Base-by-base conservation (phyloP, 1,140 invertebrate genomes). In the Anastrepha ludens region DNA sequence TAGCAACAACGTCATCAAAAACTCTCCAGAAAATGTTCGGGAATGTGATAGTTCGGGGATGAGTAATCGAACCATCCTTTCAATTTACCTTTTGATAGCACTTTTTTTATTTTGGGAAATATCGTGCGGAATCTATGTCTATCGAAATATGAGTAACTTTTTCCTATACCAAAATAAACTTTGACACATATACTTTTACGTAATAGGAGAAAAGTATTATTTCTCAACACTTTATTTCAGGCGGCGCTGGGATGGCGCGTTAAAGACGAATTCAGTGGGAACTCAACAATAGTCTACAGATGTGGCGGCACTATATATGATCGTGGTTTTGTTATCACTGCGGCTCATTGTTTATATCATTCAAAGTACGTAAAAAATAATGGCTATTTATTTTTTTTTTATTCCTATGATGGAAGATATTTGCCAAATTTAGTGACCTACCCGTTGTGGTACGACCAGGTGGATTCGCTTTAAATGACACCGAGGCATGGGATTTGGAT, bases 221-320 rank as follows among this genome's bases (percentile, higher is more conserved):
- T 29, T 29, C 29, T 29, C 29, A 29, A 1, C 29, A 29, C 29
- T 29, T 29, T 20, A 5, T 50, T 87, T 47, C 39, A 88, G 88
- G 88, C 67, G 17, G 88, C 88, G n/a, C 29, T 88, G 13, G 88
- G 88, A 17, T 88, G 88, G 85, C 41, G 86, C 50, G 13, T 85
- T 81, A 81, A 81, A 50, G 29, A 41, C 47, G 74, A 81, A 15
- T 44, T 81, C 17, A 60, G 85, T 3, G 81, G 87, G 29, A 64
- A 86, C 3, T 86, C 64, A 29, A 58, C 44, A 8, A 81, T 81
- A 50, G 86, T 86, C n/a, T 87, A 78, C 50, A 85, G 74, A 88
- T 88, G 85, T 95, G 95, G 90, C 94, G 95, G 59, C 94, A 94
- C 7, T 93, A 94, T 59, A 65, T 94, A 95, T 89, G 94, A 92